Percentiles rank a stretch among this genome's conserved stretches.
Evolutionary conservation across 2,113 vertebrate genomes (phyloP).

Genomic region (Grallaria varia): DNA sequence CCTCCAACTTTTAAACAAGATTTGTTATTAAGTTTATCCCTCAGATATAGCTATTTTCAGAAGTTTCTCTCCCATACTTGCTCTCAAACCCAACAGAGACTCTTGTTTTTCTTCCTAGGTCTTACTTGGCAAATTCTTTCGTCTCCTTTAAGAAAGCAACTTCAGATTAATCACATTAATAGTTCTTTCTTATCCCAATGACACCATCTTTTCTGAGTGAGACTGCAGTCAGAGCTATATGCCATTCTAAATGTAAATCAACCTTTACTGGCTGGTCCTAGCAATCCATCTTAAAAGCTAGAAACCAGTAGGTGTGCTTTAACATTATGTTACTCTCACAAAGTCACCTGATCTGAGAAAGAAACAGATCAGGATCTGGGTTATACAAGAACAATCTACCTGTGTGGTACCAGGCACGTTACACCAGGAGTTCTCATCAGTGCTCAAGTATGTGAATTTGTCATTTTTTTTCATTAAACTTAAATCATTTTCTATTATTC

Average conservation of each 20-base stretch:
- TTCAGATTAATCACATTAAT: background rate
- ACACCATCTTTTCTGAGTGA: background rate
- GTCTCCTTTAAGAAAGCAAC: background rate
- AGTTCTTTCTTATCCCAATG: background rate
- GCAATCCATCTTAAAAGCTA: background rate
- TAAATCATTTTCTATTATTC: background rate
- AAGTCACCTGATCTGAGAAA: background rate
- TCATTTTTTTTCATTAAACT: background rate
- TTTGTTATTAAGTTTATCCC: background rate
- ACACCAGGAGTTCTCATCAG: background rate
- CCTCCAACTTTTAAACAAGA: background rate
- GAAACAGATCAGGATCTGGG: background rate
- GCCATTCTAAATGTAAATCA: background rate
- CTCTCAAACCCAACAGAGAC: background rate
- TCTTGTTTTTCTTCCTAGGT: background rate
- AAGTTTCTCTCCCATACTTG: background rate
- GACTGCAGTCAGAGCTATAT: background rate
- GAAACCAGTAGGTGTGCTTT: background rate
- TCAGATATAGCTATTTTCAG: background rate
- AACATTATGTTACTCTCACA: background rate
- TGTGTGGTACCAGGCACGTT: background rate
- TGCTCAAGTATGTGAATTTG: background rate
- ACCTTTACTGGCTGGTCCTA: background rate
- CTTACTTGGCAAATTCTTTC: background rate
- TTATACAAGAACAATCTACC: background rate